Base-by-base conservation (phyloP, 2,888 invertebrate species). In the Leptopilina drosophilae region DNA sequence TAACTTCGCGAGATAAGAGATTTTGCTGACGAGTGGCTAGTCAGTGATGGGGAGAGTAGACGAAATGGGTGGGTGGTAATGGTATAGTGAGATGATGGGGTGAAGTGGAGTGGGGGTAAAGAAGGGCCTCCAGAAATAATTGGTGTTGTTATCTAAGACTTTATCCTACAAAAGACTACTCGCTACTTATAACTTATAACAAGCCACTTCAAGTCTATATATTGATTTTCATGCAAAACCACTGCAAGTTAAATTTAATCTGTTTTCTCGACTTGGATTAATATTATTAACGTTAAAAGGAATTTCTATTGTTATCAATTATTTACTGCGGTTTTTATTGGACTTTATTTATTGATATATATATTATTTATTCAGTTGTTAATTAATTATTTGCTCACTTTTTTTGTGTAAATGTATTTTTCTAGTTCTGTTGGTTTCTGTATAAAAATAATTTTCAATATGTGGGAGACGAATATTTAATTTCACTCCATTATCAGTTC, bases 71-170 rank as follows among this genome's bases (percentile, higher is more conserved):
- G 49, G 49, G 49, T 9, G 49, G 12, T 8, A 49, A 12, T 4
- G 49, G 2, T 9, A 11, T 64, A 69, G 73, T 3, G 49, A 49
- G 49, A 12, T 11, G 4, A 9, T 12, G 49, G 11, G 49, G 12
- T 11, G 49, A 12, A 12, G 49, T 12, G 49, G 11, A 12, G 12
- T 11, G 49, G 49, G 49, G 49, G 12, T 8, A 49, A 12, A 11
- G 49, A 49, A 11, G 49, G 76, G 76, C 80, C 80, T 80, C 77
- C 81, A 62, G 62, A 62, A 62, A 62, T 62, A 81, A 82, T 82
- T 82, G 80, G 80, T 81, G 77, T 81, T 81, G 81, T 82, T 82
- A 82, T 82, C 82, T 82, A 77, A 73, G 67, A 80, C 82, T 77
- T 78, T 80, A 78, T 81, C 76, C 76, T 73, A 56, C 73, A 56